Evolutionary conservation across 2,113 vertebrate species (phyloP), one percentile per base, ranked within the genome.

Genomic region (Microtus pennsylvanicus): DNA sequence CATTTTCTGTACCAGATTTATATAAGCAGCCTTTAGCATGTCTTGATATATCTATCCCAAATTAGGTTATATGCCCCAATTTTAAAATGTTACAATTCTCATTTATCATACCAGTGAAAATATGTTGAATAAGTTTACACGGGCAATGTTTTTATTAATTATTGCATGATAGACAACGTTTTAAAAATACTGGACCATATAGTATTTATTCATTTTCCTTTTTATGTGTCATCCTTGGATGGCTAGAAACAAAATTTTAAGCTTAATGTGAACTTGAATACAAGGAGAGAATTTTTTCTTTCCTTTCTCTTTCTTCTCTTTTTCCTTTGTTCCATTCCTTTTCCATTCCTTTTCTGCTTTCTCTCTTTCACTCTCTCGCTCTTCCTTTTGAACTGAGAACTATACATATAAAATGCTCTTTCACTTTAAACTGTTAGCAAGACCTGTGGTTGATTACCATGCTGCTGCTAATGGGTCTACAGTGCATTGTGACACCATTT

Each of bases 401-500:
- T 58, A 42, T 42, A 42, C n/a, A n/a, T 74, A 89, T 89, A 50
- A 61, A n/a, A 47, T 67, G 92, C 82, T 63, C 42, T 98, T 98
- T 94, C 96, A 98, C 98, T 98, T 98, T 98, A 98, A 98, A 97
- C 97, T 98, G 99, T 99, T 99, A 99, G 97, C 93, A 97, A 97
- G 96, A 95, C 94, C 95, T 97, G 97, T 98, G 98, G 98, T 98
- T 98, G 97, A 97, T 98, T 98, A 97, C 97, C 97, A 99, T 98
- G 98, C 98, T 97, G 97, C 97, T 98, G 93, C 98, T 99, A 99
- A 99, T 99, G 99, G 99, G 98, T 98, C 96, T 94, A 97, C 96
- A 92, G 96, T 96, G 98, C 98, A 98, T 99, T 96, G 98, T 97
- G 98, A 99, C 98, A 99, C 99, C 98, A 98, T 97, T 98, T 98